Conservation (phyloP, 37 sponge, comb jelly and placozoan species). For the Beroe ovata region DNA sequence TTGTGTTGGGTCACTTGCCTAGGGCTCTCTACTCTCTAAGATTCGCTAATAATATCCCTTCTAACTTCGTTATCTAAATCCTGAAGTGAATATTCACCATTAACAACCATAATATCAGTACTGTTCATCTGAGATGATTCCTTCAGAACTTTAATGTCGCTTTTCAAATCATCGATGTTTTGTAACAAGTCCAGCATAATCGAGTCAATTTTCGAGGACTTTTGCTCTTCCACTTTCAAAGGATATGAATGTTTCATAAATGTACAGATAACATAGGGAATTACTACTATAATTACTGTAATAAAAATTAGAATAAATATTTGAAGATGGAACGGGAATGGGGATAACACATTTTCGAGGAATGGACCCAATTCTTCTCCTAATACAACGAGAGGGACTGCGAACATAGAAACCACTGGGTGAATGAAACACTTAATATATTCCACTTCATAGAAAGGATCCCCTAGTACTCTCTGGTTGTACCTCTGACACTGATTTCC, state of each 20-base stretch:
- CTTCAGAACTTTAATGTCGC: background rate
- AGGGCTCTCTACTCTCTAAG: no score
- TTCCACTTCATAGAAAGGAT: conserved; percentile 17
- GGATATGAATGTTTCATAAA: background rate
- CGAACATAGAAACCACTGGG: background rate
- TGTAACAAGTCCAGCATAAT: background rate
- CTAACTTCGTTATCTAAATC: background rate
- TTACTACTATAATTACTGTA: background rate
- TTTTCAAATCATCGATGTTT: background rate
- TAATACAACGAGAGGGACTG: conserved; percentile 9
- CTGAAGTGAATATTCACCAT: background rate
- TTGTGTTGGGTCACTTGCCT: no score
- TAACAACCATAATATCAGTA: background rate
- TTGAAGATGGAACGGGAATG: conserved; percentile 40
- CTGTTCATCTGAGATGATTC: background rate
- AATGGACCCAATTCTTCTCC: conserved; percentile 58
- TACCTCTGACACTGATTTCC: conserved; percentile 18
- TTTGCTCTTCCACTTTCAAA: background rate
- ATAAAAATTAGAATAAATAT: conserved; percentile 2
- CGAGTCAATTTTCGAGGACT: background rate
- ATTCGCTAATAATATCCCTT: no score
- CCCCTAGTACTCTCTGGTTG: background rate
- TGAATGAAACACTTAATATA: conserved; percentile 7
- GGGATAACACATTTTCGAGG: conserved; percentile 13
- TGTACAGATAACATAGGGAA: background rate